Conservation (phyloP, 2,113 vertebrate genomes). For the Podiceps cristatus region DNA sequence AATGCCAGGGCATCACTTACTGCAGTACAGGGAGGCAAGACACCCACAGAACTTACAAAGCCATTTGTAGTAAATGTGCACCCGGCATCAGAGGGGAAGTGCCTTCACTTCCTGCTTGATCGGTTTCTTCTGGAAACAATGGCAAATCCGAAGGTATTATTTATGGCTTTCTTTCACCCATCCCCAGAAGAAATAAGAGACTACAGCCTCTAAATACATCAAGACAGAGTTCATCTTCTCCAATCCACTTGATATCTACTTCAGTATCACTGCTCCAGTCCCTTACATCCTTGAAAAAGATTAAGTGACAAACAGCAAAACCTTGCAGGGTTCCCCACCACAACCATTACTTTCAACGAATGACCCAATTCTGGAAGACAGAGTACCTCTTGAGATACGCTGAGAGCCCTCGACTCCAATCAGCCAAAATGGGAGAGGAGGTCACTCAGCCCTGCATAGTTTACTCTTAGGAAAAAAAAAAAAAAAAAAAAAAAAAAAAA, state of each 20-base stretch:
- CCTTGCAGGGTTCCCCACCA: not conserved
- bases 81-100: not conserved
- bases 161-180: conserved; percentile 5
- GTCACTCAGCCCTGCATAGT: not conserved
- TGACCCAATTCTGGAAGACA: conserved; percentile 26
- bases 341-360: not conserved
- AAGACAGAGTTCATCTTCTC: not conserved
- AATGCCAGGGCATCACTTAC: not conserved
- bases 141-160: conserved; percentile 25
- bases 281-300: not conserved
- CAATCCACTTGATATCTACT: not conserved
- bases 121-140: conserved; percentile 31
- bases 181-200: not conserved
- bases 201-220: not conserved
- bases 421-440: conserved; percentile 19
- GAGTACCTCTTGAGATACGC: not conserved
- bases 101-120: conserved; percentile 10
- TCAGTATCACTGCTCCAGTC: not conserved
- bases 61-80: not conserved
- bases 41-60: not conserved
- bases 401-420: conserved; percentile 27
- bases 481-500: not conserved
- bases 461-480: not conserved
- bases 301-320: conserved; percentile 24
- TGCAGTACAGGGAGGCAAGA: not conserved